Base-by-base conservation (phyloP, 2,797 vertebrate species). In the Rousettus madagascariensis region DNA sequence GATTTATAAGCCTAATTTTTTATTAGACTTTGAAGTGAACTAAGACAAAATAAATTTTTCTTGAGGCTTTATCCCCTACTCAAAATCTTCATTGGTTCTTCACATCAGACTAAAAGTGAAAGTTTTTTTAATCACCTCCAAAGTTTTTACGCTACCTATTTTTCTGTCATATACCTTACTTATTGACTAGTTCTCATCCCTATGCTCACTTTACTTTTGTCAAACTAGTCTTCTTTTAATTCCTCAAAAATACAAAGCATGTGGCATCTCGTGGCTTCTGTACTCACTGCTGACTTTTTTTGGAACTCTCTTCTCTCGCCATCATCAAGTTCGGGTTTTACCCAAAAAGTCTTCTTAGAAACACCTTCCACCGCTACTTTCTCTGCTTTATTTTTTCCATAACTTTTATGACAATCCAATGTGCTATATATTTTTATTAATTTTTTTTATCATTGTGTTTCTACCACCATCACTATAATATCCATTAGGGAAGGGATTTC, bases 11-110 rank as follows among this genome's bases (percentile, higher is more conserved):
- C n/a, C 68, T 91, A 51, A 86, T 69, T 90, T 90, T 33, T 36
- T 87, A 74, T 51, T 65, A 93, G 53, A 91, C 59, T 38, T 8
- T 86, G 53, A 91, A 38, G n/a, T 72, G 24, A 86, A 78, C 63
- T 78, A n/a, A 68, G 49, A 49, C 66, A 33, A 84, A 89, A 82
- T 11, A 43, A 95, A 61, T 94, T 93, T 19, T 83, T 83, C 49
- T 94, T 75, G n/a, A 55, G 53, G 59, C 53, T 83, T 79, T 68
- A 55, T 87, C 24, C 15, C n/a, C 24, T 57, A 51, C 43, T 75
- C 20, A 65, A 46, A 91, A 88, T 77, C 17, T n/a, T 82, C 30
- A 65, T 30, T 85, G n/a, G 51, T 51, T 91, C 80, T 75, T 66
- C 28, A 46, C 75, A n/a, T 90, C 2, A 41, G 20, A 72, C 17